Evolutionary conservation across 2,888 invertebrate species (phyloP), one percentile per base, ranked within the genome.

Genomic region (Rutpela maculata): DNA sequence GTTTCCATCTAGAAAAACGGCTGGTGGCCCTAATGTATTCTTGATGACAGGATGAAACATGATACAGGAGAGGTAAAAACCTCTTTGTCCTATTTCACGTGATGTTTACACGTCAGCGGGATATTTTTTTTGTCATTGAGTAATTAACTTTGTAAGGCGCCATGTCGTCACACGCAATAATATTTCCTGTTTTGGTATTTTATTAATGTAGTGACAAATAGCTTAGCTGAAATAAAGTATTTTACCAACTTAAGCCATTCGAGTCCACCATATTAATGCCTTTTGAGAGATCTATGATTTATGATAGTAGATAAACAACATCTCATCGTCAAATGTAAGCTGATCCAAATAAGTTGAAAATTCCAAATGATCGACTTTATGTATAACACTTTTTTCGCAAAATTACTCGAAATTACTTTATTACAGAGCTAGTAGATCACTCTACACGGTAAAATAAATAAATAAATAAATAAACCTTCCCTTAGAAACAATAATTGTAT

Each of bases 41-140:
- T 6, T 66, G 65, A 66, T 66, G 65, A 66, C 65, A 50, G 65
- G 65, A 66, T 66, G 43, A 66, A 66, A 66, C 62, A 63, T 63
- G 62, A 63, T 63, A 63, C 62, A 17, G n/a, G 50, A 50, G n/a
- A 50, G n/a, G 50, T 50, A n/a, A 31, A 62, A 62, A 31, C 17
- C 31, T 63, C 62, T 35, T 31, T 60, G 60, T 31, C 62, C 31
- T 18, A 63, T 63, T 63, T 35, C 17, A 31, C 6, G 62, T 9
- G 35, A 63, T n/a, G 9, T 63, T 63, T 35, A 35, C n/a, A 31
- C n/a, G 50, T 50, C 50, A 50, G n/a, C 4, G n/a, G 50, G 50
- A 50, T 50, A 50, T 50, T n/a, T 50, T 43, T 43, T 50, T 50
- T 50, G 50, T 50, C 50, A 50, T 50, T 50, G 50, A 50, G 50